Conservation (phyloP, 2,797 vertebrate genomes). For the Neomorphus geoffroyi region DNA sequence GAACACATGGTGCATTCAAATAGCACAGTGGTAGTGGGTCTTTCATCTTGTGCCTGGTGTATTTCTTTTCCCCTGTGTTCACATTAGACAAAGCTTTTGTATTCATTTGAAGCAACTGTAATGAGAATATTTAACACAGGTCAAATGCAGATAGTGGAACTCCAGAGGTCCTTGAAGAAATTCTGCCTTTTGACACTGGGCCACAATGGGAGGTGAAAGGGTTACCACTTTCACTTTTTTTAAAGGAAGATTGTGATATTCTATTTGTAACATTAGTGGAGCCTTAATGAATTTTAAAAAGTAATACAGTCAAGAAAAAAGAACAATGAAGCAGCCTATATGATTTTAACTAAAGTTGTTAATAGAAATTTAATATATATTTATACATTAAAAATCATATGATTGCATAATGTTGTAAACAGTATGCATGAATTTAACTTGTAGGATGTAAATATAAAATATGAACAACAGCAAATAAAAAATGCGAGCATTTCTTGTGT, state of each 20-base stretch:
- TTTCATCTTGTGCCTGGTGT: constrained; percentile 71
- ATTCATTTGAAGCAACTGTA: constrained; percentile 79
- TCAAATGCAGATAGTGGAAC: constrained; percentile 75
- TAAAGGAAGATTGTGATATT: neutral
- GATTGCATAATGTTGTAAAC: neutral
- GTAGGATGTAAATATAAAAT: neutral
- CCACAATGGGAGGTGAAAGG: constrained; percentile 24
- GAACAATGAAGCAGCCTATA: neutral
- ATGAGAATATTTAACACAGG: constrained; percentile 81
- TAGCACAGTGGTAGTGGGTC: constrained; percentile 16
- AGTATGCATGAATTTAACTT: neutral
- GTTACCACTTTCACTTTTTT: neutral
- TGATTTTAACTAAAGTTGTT: neutral
- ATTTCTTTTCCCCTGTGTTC: constrained; percentile 75
- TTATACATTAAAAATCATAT: neutral
- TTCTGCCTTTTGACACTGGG: constrained; percentile 46
- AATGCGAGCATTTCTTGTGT: neutral
- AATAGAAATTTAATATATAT: neutral
- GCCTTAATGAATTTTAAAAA: constrained; percentile 1
- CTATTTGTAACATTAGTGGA: constrained; percentile 43
- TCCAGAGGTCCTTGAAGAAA: constrained; percentile 69
- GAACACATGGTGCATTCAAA: constrained; percentile 55
- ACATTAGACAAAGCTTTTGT: constrained; percentile 80
- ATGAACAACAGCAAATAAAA: neutral
- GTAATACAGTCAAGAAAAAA: neutral